Evolutionary conservation across 64 coral and sea anemone genomes (phyloP), one percentile per base, ranked within the genome.

Genomic region (Montipora sp.): DNA sequence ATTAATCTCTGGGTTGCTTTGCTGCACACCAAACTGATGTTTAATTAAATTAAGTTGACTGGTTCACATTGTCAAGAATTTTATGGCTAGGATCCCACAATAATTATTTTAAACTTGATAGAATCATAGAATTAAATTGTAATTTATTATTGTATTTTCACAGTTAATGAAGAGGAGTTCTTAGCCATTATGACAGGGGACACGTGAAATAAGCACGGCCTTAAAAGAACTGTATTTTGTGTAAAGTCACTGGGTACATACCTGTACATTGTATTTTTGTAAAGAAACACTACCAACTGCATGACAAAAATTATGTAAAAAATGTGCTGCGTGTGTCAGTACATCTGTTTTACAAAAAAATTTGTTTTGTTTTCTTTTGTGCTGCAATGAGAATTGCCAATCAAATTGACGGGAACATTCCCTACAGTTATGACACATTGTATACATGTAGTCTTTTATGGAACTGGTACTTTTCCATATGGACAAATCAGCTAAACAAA

Each of bases 91-190:
- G 36, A 36, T 0, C 36, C 36, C 36, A 36, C 36, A 36, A 36
- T 36, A 36, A 36, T 36, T 36, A 36, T 36, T 36, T 36, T 36
- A 14, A 24, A 24, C 3, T 23, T 61, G 6, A 55, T 55, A 20
- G 15, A 18, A 0, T 81, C 4, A 53, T n/a, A 6, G 47, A 18
- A 12, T 75, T 89, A 3, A 8, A 10, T 44, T 49, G 36, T 36
- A 36, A 36, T 3, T 53, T 10, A 53, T 74, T 75, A 58, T 43
- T 89, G 87, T 77, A 77, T 91, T 71, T 86, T 44, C 72, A 49
- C 79, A 99, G 98, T 99, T 59, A 99, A 99, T 77, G 98, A 99
- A 96, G 98, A 99, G 67, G 98, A 99, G 77, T 99, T 99, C 84
- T 89, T 99, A 20, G 98, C 98, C n/a, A 99, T 99, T 46, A 99